Conservation (phyloP, 1,140 invertebrate genomes). For the Pachyrhynchus sulphureomaculatus region DNA sequence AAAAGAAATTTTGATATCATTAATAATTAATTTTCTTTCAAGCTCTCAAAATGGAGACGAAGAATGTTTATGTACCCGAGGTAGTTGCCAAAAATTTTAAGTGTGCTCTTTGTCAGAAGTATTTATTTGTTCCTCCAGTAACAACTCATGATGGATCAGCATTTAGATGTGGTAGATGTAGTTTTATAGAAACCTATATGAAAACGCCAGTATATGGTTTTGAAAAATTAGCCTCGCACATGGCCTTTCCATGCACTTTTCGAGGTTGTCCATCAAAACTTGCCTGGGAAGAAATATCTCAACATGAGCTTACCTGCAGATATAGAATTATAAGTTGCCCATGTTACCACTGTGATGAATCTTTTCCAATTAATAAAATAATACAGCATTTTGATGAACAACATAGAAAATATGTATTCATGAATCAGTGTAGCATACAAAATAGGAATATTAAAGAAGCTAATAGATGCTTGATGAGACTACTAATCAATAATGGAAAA, state of each 20-base stretch:
- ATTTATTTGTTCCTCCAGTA: slow-evolving; percentile 8
- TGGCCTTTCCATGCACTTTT: slow-evolving; percentile 8
- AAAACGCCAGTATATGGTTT: slow-evolving; percentile 5
- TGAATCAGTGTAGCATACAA: background rate
- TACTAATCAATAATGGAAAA: background rate
- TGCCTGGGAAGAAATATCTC: background rate
- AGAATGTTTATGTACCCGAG: slow-evolving; percentile 4
- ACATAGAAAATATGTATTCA: slow-evolving; percentile 7
- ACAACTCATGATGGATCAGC: background rate
- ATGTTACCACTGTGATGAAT: slow-evolving; percentile 3
- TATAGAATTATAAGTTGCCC: slow-evolving; percentile 9
- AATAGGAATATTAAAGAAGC: slow-evolving; percentile 9
- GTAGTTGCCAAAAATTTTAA: slow-evolving; percentile 7
- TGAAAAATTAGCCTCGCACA: slow-evolving; percentile 8
- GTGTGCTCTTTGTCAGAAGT: slow-evolving; percentile 5
- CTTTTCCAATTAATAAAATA: slow-evolving; percentile 1
- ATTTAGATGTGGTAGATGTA: slow-evolving; percentile 8
- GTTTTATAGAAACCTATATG: slow-evolving; percentile 1
- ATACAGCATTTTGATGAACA: slow-evolving; percentile 3
- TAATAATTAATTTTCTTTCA: too few relatives aligned
- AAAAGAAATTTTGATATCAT: too few relatives aligned
- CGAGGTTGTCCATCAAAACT: background rate
- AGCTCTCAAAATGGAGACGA: background rate
- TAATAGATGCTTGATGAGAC: background rate
- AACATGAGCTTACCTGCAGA: slow-evolving; percentile 1